Conservation (phyloP, 2,888 invertebrate species). For the Acanthosepion pharaonis region DNA sequence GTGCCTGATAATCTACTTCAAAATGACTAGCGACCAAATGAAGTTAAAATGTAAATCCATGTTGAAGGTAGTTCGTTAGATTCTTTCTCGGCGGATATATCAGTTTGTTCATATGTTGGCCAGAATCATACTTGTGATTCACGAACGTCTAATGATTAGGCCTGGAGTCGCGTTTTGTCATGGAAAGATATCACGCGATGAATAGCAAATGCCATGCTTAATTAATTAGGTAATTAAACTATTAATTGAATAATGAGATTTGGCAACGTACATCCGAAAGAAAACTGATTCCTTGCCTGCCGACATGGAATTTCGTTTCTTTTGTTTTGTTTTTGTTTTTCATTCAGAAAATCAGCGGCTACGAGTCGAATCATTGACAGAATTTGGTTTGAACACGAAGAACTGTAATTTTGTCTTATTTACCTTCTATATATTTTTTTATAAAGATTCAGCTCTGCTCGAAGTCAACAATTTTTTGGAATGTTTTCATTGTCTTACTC, state of each 20-base stretch:
- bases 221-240: not conserved
- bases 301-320: not conserved
- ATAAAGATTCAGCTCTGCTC: no score
- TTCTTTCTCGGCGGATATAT: not conserved
- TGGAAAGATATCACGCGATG: not conserved
- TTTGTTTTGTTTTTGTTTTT: not conserved
- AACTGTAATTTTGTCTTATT: no score
- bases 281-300: not conserved
- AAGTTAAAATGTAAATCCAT: not conserved
- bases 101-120: not conserved
- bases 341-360: not conserved
- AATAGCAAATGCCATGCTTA: not conserved
- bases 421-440: no score
- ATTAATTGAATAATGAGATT: slow-evolving; percentile 6
- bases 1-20: not conserved
- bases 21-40: not conserved
- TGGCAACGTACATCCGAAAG: not conserved
- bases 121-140: not conserved
- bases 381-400: no score
- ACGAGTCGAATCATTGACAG: not conserved
- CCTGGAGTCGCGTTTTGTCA: not conserved
- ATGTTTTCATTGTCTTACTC: no score
- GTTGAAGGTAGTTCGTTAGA: not conserved
- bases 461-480: no score
- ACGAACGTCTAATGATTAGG: not conserved